A percentile compares a stretch with the other conserved stretches of the same genome.
These are phyloP conservation scores for Notocelia uddmanniana DNA, from an alignment of 2,888 invertebrate species.

Conservation along the genomic window DNA sequence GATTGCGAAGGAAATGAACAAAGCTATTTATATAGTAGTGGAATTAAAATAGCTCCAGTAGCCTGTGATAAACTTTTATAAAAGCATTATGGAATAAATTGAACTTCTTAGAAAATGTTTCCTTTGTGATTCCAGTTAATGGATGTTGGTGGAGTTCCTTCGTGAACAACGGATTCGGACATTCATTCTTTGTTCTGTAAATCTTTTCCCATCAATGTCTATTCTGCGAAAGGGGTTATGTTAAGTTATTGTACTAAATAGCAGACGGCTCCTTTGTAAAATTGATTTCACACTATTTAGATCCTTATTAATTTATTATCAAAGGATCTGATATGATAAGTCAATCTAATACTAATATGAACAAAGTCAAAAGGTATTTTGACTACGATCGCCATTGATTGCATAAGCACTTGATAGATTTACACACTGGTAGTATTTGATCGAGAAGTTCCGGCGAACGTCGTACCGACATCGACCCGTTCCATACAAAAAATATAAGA, in stretches of 20 bases:
- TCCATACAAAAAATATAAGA: no score
- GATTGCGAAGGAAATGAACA: constrained; percentile 61
- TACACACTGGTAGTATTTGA: no score
- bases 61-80: constrained; percentile 44
- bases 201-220: neutral
- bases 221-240: neutral
- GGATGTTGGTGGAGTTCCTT: constrained; percentile 18
- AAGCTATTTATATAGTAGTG: constrained; percentile 53
- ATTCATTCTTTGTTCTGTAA: neutral
- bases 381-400: no score
- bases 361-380: no score
- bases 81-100: constrained; percentile 44
- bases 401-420: no score
- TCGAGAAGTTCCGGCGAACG: no score
- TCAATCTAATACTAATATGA: no score
- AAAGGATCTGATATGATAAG: no score
- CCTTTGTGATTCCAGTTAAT: constrained; percentile 43
- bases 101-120: constrained; percentile 43
- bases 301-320: neutral
- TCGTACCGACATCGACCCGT: no score
- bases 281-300: neutral
- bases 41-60: constrained; percentile 47
- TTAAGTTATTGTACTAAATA: neutral
- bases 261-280: neutral
- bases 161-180: neutral